Evolutionary conservation across 2,113 vertebrate genomes (phyloP), one percentile per base, ranked within the genome.

Genomic region (Percopsis transmontana): DNA sequence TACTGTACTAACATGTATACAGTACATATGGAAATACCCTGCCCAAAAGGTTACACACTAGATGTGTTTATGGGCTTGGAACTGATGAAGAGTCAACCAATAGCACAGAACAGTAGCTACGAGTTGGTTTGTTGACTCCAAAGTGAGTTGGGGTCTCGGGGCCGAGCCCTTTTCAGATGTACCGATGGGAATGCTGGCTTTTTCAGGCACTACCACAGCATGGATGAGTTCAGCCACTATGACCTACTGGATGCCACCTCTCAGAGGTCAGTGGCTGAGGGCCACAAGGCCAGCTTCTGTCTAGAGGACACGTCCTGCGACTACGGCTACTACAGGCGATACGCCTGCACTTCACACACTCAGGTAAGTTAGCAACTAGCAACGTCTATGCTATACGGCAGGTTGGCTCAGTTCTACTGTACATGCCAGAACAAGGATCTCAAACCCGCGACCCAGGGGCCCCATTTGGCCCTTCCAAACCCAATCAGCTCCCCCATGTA

Each of bases 221-320:
- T 99, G 97, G 97, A 99, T 39, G 97, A 98, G 85, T 99, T 99
- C 89, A 99, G 97, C 80, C 97, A 98, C 86, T 99, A 99, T 16
- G 97, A 99, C 24, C 93, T 99, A 75, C 76, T 98, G 80, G 96
- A 98, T 58, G 87, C 95, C 19, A 89, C 52, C 68, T 91, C 94
- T 3, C 95, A 98, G 0, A 92, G 90, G 20, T 94, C 93, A 54
- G 94, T 98, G 82, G 97, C 97, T 18, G 97, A 99, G 81, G 97
- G 97, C 67, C 97, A 99, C 90, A 99, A 99, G 88, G 97, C 96
- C 54, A 99, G 97, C 73, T 99, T 99, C 89, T 99, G 97, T 75
- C 91, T 99, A 58, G 97, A 99, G 89, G 97, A 99, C 80, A 97
- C 96, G 0, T 96, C 97, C 69, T 99, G 97, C 76, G 97, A 99